A percentile compares a stretch with the other conserved stretches of the same genome.
phyloP scores from a whole-genome alignment of 2,797 vertebrate genomes.

The Squalus acanthias region DNA sequence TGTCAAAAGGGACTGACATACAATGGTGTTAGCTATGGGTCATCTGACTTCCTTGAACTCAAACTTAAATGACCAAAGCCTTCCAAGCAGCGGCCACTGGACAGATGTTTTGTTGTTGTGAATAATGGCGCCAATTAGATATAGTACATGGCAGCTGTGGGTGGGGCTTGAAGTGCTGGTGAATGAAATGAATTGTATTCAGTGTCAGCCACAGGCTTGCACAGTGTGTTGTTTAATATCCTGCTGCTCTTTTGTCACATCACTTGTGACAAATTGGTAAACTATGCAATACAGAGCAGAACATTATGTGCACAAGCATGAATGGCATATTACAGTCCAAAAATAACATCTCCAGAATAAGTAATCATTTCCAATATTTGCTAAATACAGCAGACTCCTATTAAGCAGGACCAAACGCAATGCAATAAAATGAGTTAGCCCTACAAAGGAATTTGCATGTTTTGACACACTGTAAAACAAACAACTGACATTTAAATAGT shows the following conservation, averaged over 20 bases:
- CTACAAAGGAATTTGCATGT: not conserved
- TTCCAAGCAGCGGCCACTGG: constrained; percentile 47
- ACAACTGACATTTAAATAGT: not conserved
- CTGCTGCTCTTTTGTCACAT: constrained; percentile 32
- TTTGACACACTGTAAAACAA: constrained; percentile 1
- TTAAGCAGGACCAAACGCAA: not conserved
- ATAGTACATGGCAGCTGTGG: constrained; percentile 36
- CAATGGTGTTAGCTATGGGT: constrained; percentile 43
- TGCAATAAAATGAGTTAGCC: not conserved
- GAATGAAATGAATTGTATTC: constrained; percentile 37
- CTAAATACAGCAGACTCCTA: not conserved
- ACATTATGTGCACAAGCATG: constrained; percentile 13
- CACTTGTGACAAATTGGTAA: constrained; percentile 34
- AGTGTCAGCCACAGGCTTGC: constrained; percentile 13
- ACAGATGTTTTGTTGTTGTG: constrained; percentile 38
- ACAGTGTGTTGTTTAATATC: constrained; percentile 35
- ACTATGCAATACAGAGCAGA: constrained; percentile 22
- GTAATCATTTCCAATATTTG: not conserved
- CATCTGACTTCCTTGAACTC: constrained; percentile 61
- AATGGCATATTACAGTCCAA: constrained; percentile 8
- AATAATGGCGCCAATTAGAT: constrained; percentile 38
- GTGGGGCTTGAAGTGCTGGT: constrained; percentile 35
- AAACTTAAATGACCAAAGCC: constrained; percentile 60
- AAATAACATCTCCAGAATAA: not conserved
- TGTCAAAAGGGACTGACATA: constrained; percentile 36